Percentiles rank a stretch among this genome's conserved stretches.
These are phyloP conservation scores for Arvicanthis niloticus DNA, from an alignment of 2,113 vertebrate species.

Conservation along the genomic window DNA sequence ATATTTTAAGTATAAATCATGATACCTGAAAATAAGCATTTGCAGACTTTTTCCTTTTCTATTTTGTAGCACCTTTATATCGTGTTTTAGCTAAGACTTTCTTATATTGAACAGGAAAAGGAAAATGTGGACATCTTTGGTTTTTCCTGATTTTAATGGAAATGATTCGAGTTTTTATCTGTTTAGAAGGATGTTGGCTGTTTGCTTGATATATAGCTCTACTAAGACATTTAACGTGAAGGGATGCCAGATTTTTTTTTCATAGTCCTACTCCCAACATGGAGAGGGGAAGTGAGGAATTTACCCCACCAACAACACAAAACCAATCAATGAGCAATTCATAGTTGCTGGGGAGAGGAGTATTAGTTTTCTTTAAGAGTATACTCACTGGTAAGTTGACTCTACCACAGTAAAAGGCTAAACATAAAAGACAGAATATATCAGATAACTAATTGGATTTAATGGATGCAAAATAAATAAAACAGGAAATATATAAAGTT, in stretches of 20 bases:
- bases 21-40: background rate
- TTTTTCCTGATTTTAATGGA: background rate
- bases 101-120: background rate
- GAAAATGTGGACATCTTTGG: background rate
- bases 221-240: background rate
- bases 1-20: background rate
- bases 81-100: background rate
- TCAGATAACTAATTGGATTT: background rate
- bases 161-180: background rate
- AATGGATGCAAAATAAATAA: background rate
- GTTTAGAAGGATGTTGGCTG: background rate
- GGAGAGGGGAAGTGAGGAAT: accelerated
- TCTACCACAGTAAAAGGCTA: background rate
- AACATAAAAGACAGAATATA: background rate
- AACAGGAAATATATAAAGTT: background rate
- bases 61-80: background rate
- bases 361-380: background rate
- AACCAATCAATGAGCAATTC: background rate
- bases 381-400: background rate
- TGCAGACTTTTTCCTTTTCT: background rate
- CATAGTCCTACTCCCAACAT: background rate
- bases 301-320: too few species aligned
- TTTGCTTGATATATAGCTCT: background rate
- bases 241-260: too few species aligned
- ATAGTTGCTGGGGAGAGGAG: background rate